Evolutionary conservation across 2,113 vertebrate species (phyloP).

Genomic region (Poecile atricapillus): DNA sequence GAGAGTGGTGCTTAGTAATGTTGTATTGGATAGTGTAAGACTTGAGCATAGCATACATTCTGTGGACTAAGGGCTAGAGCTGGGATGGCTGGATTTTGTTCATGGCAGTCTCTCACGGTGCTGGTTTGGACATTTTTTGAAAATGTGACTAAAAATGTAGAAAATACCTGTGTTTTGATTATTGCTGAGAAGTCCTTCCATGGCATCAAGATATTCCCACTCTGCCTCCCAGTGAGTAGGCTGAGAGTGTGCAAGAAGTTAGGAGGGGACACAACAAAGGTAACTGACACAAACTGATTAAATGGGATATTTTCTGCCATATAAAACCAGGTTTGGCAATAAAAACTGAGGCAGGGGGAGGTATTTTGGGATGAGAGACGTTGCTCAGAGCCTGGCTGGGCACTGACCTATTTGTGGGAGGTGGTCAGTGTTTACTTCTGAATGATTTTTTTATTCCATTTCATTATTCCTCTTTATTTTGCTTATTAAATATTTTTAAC

Average conservation of each 20-base stretch:
- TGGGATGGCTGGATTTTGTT: not conserved
- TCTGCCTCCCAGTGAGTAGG: not conserved
- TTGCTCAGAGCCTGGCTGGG: not conserved
- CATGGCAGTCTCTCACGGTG: not conserved
- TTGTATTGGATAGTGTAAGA: not conserved
- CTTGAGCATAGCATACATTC: not conserved
- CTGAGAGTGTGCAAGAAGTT: not conserved
- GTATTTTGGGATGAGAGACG: not conserved
- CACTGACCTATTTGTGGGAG: rapidly evolving
- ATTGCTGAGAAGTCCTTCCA: not conserved
- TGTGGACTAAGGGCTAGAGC: not conserved
- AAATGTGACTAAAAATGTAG: not conserved
- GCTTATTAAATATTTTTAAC: not conserved
- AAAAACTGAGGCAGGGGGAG: rapidly evolving
- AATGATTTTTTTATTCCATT: not conserved
- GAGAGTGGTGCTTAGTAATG: not conserved
- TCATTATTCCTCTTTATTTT: not conserved
- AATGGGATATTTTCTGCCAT: not conserved
- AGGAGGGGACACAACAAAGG: not conserved
- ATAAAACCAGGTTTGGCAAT: not conserved
- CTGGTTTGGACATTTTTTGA: not conserved
- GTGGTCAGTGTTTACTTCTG: not conserved
- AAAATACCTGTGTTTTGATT: not conserved
- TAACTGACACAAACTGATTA: not conserved
- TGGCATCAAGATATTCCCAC: not conserved